phyloP scores from a whole-genome alignment of 2,113 vertebrate species.

The Hydrolagus affinis region DNA sequence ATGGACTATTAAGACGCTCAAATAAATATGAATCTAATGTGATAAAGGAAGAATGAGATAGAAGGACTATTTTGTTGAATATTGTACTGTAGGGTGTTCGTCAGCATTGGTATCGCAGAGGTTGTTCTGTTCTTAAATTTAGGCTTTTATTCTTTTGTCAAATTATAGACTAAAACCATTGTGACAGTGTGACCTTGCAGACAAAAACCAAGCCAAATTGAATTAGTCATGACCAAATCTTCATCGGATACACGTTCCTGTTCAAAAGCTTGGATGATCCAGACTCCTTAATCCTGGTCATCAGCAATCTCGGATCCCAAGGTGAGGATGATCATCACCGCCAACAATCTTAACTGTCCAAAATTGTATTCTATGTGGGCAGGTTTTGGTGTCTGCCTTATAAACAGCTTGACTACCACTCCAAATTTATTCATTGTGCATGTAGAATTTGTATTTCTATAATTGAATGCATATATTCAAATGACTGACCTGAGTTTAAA shows the following conservation, averaged over 20 bases:
- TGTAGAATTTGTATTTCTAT: constrained; percentile 27
- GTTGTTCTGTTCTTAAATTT: constrained; percentile 32
- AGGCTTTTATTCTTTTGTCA: constrained; percentile 33
- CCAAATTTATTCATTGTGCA: constrained; percentile 19
- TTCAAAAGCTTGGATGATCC: constrained; percentile 33
- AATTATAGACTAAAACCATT: constrained; percentile 30
- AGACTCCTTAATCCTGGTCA: constrained; percentile 32
- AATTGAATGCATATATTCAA: constrained; percentile 2
- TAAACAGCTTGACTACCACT: background rate
- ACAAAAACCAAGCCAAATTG: constrained; percentile 32
- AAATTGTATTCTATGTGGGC: constrained; percentile 21
- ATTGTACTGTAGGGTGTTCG: constrained; percentile 11
- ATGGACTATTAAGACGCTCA: background rate
- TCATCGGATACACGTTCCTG: constrained; percentile 30
- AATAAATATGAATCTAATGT: background rate
- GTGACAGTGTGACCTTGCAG: constrained; percentile 32
- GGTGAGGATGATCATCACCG: constrained; percentile 28
- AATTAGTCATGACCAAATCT: constrained; percentile 32
- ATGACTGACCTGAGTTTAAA: constrained; percentile 15
- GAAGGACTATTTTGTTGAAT: constrained; percentile 27
- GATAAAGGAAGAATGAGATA: background rate
- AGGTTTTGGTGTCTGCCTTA: constrained; percentile 14
- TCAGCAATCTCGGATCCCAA: constrained; percentile 28
- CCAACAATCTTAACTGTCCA: constrained; percentile 20
- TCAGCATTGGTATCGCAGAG: constrained; percentile 20